Base-by-base conservation (phyloP, 2,888 invertebrate species). In the Pterobdella sp. region DNA sequence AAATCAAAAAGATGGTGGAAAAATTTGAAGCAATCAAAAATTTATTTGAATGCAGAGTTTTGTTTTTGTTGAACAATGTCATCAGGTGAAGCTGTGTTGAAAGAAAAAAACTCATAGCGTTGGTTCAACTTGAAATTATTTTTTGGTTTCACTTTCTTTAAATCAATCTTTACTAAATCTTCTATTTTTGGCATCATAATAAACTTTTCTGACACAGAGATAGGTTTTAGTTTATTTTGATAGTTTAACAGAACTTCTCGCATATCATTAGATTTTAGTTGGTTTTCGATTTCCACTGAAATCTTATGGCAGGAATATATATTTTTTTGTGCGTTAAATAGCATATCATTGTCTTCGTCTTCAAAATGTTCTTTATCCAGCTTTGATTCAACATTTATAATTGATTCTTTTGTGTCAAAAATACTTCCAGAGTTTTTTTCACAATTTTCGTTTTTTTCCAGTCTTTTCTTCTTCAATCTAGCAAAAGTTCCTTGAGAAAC, bases 401-500 rank as follows among this genome's bases (percentile, higher is more conserved):
- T 56, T 22, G 26, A 56, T 14, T 56, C 60, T 14, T 56, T 26
- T 4, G 60, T 3, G 26, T 26, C 4, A 18, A 26, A 56, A 56
- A 4, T 56, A 4, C 26, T 7, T 56, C 26, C n/a, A 26, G n/a
- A 56, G 4, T 4, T 4, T 18, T 56, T 3, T 4, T 3, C n/a
- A 56, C 4, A 3, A 22, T n/a, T 56, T 22, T 56, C n/a, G 18
- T 56, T 56, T 3, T 22, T 26, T 56, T 7, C 7, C 18, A 56
- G 60, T n/a, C n/a, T 56, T 22, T 56, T 56, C 7, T 56, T 56
- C n/a, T 56, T 56, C 26, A 56, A 56, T n/a, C n/a, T 56, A 22
- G 60, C 60, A 56, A 14, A 56, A 56, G 60, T 56, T 4, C 60
- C 60, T 22, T 56, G 60, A 22, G 60, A 56, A 56, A 56, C 60